Evolutionary conservation across 2,888 invertebrate genomes (phyloP).

Genomic region (Isotomurus palustris): DNA sequence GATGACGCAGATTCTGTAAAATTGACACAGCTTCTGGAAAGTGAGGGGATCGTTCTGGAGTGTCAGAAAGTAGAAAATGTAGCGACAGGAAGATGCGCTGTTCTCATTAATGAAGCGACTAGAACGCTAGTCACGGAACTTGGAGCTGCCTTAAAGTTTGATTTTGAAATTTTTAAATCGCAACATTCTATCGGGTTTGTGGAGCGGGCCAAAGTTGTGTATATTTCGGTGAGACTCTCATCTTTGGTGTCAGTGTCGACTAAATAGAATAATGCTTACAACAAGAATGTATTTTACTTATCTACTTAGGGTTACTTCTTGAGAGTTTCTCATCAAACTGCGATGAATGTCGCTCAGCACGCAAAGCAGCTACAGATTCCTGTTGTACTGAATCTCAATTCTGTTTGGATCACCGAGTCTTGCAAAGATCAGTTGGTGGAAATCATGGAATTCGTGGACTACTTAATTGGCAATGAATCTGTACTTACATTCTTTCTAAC

Average conservation of each 20-base stretch:
- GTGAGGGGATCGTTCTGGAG: constrained; percentile 12
- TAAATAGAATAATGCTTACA: not conserved
- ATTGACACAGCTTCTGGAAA: constrained; percentile 4
- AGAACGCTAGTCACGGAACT: constrained; percentile 22
- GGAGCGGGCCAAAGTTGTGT: constrained; percentile 3
- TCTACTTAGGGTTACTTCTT: constrained; percentile 94
- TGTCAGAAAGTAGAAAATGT: not conserved
- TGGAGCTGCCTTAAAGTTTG: constrained; percentile 17
- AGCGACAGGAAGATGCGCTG: constrained; percentile 16
- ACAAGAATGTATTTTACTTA: not conserved
- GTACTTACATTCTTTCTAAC: constrained; percentile 53
- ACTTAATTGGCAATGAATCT: constrained; percentile 89
- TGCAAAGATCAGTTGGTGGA: constrained; percentile 75
- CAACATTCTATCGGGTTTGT: not conserved
- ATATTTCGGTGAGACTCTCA: constrained; percentile 14
- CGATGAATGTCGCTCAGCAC: constrained; percentile 73
- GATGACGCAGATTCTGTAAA: constrained; percentile 5
- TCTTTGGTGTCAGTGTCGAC: too few species aligned
- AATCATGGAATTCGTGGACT: constrained; percentile 84
- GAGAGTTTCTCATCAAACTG: constrained; percentile 86
- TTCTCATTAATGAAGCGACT: constrained; percentile 9
- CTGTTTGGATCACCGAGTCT: constrained; percentile 85
- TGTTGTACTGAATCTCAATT: constrained; percentile 91
- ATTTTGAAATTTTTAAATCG: constrained; percentile 3
- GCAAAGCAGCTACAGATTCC: constrained; percentile 65